These are phyloP conservation scores for Salpingus planirostris DNA, from an alignment of 2,888 invertebrate genomes.

Conservation along the genomic window DNA sequence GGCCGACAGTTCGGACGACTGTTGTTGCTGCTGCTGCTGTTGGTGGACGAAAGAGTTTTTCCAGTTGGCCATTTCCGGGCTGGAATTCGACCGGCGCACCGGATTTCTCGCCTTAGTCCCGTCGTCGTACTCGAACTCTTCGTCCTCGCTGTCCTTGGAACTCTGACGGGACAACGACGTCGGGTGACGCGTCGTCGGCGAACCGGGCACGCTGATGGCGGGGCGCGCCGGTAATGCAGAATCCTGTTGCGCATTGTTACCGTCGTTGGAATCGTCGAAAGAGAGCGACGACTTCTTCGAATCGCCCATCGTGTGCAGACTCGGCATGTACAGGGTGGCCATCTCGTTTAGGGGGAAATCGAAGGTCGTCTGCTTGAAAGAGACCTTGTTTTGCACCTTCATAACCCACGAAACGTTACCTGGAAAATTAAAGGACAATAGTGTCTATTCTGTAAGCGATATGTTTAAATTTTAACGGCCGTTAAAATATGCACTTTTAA, in stretches of 20 bases:
- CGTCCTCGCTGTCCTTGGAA: conserved; percentile 47
- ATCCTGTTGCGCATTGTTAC: too few relatives aligned
- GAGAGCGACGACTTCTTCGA: too few relatives aligned
- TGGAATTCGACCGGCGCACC: conserved; percentile 81
- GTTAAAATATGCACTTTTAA: too few relatives aligned
- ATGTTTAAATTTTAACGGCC: too few relatives aligned
- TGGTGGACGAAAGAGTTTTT: conserved; percentile 58
- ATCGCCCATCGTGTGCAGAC: conserved; percentile 29
- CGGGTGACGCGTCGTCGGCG: conserved; percentile 26
- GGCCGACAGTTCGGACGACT: conserved; percentile 24
- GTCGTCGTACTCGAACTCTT: conserved; percentile 38
- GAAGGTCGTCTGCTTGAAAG: conserved; percentile 46
- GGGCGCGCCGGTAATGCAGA: too few relatives aligned
- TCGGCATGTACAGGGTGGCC: conserved; percentile 63
- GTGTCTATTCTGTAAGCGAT: too few relatives aligned
- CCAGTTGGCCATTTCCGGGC: conserved; percentile 89
- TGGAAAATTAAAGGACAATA: too few relatives aligned
- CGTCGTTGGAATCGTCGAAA: too few relatives aligned
- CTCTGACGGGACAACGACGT: conserved; percentile 46
- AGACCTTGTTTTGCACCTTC: conserved; percentile 79
- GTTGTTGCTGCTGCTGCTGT: conserved; percentile 39
- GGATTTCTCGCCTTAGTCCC: conserved; percentile 61
- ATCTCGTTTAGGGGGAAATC: conserved; percentile 62
- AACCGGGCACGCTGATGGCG: conserved; percentile 19
- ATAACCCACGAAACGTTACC: conserved; percentile 88